Conservation (phyloP, 1,140 invertebrate species). For the Eueides isabella region DNA sequence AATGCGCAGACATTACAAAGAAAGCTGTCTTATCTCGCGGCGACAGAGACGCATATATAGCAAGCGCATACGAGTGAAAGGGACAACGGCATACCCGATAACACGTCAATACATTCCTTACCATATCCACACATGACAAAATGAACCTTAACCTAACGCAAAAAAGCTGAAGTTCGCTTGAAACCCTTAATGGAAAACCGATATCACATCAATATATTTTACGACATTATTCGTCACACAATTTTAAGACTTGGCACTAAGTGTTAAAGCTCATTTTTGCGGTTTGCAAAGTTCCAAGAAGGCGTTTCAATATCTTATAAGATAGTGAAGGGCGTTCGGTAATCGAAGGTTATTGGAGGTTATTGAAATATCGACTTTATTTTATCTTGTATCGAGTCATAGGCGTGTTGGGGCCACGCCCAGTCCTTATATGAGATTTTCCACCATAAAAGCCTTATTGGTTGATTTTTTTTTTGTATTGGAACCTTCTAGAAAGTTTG, state of each 20-base stretch:
- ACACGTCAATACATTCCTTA: slow-evolving; percentile 81
- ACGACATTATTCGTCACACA: slow-evolving; percentile 36
- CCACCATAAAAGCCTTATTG: slow-evolving; percentile 56
- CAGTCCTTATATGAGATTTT: slow-evolving; percentile 69
- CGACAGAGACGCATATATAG: slow-evolving; percentile 69
- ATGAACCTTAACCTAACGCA: slow-evolving; percentile 17
- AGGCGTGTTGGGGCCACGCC: slow-evolving; percentile 76
- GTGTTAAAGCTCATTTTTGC: slow-evolving; percentile 53
- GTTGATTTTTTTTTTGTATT: slow-evolving; percentile 43
- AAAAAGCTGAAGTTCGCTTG: slow-evolving; percentile 51
- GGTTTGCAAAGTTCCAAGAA: slow-evolving; percentile 62
- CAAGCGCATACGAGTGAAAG: slow-evolving; percentile 56
- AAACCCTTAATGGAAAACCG: slow-evolving; percentile 77
- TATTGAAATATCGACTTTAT: slow-evolving; percentile 78
- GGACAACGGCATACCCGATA: slow-evolving; percentile 75
- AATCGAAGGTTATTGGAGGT: slow-evolving; percentile 74
- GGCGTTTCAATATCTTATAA: slow-evolving; percentile 80
- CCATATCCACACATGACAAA: slow-evolving; percentile 46
- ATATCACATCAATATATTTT: slow-evolving; percentile 80
- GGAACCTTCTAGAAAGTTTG: slow-evolving; percentile 3
- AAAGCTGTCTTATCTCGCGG: slow-evolving; percentile 72
- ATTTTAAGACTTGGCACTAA: slow-evolving; percentile 44
- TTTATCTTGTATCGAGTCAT: slow-evolving; percentile 57
- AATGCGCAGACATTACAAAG: slow-evolving; percentile 75
- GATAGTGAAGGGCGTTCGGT: slow-evolving; percentile 78